Conservation (phyloP, 92 coral and sea anemone genomes). For the Epizoanthus fatuus region DNA sequence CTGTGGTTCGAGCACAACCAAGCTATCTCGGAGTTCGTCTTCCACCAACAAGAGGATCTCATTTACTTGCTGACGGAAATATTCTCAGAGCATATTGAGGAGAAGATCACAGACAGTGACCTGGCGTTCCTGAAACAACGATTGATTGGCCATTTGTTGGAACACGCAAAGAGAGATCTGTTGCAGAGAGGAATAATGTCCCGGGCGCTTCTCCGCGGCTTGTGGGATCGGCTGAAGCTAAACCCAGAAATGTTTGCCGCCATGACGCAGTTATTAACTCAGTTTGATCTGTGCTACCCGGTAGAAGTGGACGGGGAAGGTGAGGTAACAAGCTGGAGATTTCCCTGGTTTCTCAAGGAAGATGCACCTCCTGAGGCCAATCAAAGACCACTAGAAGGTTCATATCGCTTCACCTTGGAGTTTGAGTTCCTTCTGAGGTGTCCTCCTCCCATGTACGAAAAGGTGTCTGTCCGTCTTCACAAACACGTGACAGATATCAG, state of each 20-base stretch:
- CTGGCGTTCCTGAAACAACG: conserved; percentile 17
- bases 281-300: conserved; percentile 73
- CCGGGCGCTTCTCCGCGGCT: conserved; percentile 40
- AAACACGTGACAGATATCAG: conserved; percentile 50
- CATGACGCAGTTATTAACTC: conserved; percentile 69
- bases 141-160: conserved; percentile 21
- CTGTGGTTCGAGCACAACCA: conserved; percentile 73
- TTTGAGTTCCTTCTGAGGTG: conserved; percentile 64
- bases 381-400: background rate
- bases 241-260: conserved; percentile 65
- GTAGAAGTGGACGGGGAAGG: conserved; percentile 11
- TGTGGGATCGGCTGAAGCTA: conserved; percentile 55
- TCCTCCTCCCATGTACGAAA: conserved; percentile 70
- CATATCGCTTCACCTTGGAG: conserved; percentile 54
- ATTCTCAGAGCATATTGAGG: conserved; percentile 55
- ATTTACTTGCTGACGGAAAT: conserved; percentile 63
- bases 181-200: conserved; percentile 71
- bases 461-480: conserved; percentile 65
- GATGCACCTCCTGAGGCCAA: conserved; percentile 1
- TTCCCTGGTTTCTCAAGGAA: conserved; percentile 79
- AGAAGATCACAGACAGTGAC: background rate
- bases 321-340: conserved; percentile 52
- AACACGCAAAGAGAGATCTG: conserved; percentile 58
- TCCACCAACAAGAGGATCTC: conserved; percentile 74
- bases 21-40: conserved; percentile 64